These are phyloP conservation scores for Wasmannia auropunctata DNA, from an alignment of 1,140 invertebrate genomes.

Conservation along the genomic window DNA sequence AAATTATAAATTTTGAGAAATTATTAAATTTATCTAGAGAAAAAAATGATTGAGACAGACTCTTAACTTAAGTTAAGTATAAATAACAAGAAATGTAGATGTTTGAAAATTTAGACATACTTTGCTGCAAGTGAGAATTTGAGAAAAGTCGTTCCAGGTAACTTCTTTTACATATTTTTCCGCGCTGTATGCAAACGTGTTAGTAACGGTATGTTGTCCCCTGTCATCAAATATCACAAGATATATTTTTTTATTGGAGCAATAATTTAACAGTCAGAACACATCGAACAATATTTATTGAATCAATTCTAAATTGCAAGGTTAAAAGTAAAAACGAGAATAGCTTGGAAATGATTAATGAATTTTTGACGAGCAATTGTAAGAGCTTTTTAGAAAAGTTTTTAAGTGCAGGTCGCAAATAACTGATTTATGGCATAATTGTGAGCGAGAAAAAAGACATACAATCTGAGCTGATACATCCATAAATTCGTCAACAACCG, in stretches of 20 bases:
- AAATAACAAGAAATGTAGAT: neutral
- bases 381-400: neutral
- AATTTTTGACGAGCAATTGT: neutral
- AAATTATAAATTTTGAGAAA: neutral
- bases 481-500: constrained; percentile 63
- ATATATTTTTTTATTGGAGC: neutral
- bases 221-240: constrained; percentile 32
- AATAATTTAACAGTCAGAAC: neutral
- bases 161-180: constrained; percentile 29
- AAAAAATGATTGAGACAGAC: neutral
- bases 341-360: neutral
- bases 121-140: constrained; percentile 57
- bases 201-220: neutral
- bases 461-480: constrained; percentile 75
- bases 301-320: neutral
- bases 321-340: neutral
- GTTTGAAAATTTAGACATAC: constrained; percentile 16
- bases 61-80: no score
- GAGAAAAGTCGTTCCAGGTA: constrained; percentile 31
- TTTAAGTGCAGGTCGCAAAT: neutral
- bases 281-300: neutral
- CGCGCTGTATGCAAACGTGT: neutral
- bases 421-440: neutral
- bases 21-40: neutral
- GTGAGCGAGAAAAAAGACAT: neutral